These are phyloP conservation scores for Larimichthys crocea DNA, from an alignment of 2,113 vertebrate species.

Conservation along the genomic window DNA sequence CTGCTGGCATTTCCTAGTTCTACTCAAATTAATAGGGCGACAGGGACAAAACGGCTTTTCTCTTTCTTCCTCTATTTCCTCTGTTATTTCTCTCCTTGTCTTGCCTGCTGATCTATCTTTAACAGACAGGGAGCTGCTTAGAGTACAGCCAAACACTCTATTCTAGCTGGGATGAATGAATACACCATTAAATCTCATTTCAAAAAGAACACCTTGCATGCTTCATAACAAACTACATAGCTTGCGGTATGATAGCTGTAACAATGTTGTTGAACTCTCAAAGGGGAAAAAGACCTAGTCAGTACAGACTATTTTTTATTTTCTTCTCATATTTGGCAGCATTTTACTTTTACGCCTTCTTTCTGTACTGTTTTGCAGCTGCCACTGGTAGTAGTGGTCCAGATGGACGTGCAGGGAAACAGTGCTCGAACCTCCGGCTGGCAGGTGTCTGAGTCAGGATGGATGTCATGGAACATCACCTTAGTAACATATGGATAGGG, in stretches of 20 bases:
- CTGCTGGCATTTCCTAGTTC: conserved; percentile 81
- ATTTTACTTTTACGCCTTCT: conserved; percentile 48
- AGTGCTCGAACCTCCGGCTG: conserved; percentile 64
- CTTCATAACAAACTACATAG: conserved; percentile 28
- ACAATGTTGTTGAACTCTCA: conserved; percentile 20
- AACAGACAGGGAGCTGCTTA: conserved; percentile 66
- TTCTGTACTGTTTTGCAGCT: conserved; percentile 50
- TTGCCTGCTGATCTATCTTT: conserved; percentile 74
- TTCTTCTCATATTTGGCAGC: conserved; percentile 38
- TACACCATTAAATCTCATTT: conserved; percentile 44
- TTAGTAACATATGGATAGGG: conserved; percentile 80
- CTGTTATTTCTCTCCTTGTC: conserved; percentile 62
- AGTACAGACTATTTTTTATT: background rate
- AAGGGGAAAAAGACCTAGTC: conserved; percentile 20
- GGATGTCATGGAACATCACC: conserved; percentile 83
- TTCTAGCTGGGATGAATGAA: conserved; percentile 41
- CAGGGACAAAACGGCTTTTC: conserved; percentile 81
- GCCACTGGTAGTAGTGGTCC: conserved; percentile 49
- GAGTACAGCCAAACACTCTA: conserved; percentile 46
- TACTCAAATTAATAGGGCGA: conserved; percentile 83
- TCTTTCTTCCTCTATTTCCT: conserved; percentile 60
- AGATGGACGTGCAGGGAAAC: conserved; percentile 74
- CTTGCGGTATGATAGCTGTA: conserved; percentile 24
- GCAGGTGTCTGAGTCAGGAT: conserved; percentile 78
- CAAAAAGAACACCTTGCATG: conserved; percentile 32